Conservation (phyloP, 2,113 vertebrate species). For the Barnardius zonarius region DNA sequence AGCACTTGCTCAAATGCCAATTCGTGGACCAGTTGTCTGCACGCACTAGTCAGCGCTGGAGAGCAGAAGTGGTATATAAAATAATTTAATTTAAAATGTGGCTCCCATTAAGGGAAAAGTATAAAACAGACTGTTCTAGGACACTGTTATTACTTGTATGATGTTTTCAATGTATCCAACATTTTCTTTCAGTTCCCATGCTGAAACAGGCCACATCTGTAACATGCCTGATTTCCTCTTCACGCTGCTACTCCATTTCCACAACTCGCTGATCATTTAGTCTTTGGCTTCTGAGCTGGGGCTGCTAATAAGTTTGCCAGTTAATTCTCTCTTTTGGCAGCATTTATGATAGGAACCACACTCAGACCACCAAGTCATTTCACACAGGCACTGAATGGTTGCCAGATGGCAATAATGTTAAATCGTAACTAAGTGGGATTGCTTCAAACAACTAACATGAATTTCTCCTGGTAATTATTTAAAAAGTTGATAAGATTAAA, state of each 20-base stretch:
- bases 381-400: neutral
- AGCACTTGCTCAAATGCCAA: neutral
- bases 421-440: neutral
- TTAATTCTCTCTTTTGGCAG: neutral
- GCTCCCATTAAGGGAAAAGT: neutral
- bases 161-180: neutral
- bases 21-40: neutral
- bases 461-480: neutral
- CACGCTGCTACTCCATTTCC: neutral
- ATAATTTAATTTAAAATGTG: neutral
- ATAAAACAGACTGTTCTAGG: neutral
- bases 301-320: neutral
- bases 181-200: neutral
- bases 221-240: neutral
- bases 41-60: neutral
- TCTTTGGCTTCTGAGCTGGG: neutral
- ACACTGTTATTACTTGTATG: neutral
- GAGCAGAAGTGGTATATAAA: neutral
- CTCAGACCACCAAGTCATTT: neutral
- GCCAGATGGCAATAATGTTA: neutral
- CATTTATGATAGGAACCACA: neutral
- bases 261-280: neutral
- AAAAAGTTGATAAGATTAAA: neutral
- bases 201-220: neutral
- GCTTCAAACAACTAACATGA: neutral